phyloP scores from a whole-genome alignment of 1,140 invertebrate genomes.

The Drosophila auraria region DNA sequence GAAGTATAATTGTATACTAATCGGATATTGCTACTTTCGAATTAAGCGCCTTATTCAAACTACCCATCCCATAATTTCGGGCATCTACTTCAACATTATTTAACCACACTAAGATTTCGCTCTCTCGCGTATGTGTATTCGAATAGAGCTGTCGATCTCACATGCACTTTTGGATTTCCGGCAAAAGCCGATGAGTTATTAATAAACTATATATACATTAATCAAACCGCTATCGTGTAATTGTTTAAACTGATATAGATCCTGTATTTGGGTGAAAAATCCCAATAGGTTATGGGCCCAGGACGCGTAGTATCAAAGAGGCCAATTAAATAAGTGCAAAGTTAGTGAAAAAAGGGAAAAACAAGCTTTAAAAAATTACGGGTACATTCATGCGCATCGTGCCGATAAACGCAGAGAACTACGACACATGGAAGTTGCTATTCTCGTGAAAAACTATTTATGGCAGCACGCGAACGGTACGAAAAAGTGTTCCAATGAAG shows the following conservation, averaged over 20 bases:
- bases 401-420: neutral
- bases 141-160: no score
- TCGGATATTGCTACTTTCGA: neutral
- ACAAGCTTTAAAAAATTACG: neutral
- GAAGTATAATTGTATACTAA: neutral
- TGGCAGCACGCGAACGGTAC: neutral
- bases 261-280: neutral
- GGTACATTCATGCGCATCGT: neutral
- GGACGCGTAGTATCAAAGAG: no score
- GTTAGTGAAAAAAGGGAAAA: no score
- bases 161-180: no score
- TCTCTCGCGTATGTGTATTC: no score
- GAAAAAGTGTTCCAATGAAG: no score
- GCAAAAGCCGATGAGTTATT: no score
- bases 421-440: constrained; percentile 1
- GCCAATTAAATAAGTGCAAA: no score
- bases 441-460: constrained; percentile 6
- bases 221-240: neutral
- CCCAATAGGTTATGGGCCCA: neutral
- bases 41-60: neutral
- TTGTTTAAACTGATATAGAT: neutral
- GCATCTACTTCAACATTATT: no score
- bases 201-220: no score
- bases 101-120: no score
- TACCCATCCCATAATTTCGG: neutral